Evolutionary conservation across 2,797 vertebrate genomes (phyloP).

Genomic region (Dendrocincla tyrannina): DNA sequence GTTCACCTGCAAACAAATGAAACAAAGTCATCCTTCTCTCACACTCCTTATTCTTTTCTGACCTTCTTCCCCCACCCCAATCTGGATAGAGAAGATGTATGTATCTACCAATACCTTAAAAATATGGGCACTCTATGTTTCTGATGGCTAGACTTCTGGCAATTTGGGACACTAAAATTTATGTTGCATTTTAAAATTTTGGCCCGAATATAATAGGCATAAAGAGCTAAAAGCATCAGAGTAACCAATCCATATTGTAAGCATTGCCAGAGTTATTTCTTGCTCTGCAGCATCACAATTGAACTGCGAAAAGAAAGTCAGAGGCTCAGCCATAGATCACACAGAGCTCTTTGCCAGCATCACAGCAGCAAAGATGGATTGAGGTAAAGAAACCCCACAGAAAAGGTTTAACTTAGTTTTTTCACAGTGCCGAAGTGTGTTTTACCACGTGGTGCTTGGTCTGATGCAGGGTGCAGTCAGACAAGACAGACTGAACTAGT

Average conservation of each 20-base stretch:
- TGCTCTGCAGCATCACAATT: conserved; percentile 1
- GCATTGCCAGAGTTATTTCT: not conserved
- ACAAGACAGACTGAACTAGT: not conserved
- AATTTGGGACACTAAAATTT: not conserved
- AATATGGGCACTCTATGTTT: not conserved
- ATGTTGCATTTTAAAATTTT: not conserved
- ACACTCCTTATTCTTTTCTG: not conserved
- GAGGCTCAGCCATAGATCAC: not conserved
- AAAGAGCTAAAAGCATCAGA: not conserved
- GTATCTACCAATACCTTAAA: not conserved
- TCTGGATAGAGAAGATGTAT: not conserved
- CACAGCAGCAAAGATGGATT: not conserved
- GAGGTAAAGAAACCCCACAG: not conserved
- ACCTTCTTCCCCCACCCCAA: not conserved
- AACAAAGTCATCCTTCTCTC: not conserved
- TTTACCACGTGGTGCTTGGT: not conserved
- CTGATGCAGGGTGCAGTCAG: not conserved
- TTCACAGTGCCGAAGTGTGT: not conserved
- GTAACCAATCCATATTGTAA: not conserved
- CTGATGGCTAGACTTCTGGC: not conserved
- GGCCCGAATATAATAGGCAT: not conserved
- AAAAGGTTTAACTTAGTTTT: not conserved
- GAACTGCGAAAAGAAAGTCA: not conserved
- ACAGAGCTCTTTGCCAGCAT: not conserved
- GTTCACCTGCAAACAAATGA: not conserved